Percentiles rank a stretch among this genome's conserved stretches.
phyloP scores from a whole-genome alignment of 2,113 vertebrate genomes.

The Struthio camelus region DNA sequence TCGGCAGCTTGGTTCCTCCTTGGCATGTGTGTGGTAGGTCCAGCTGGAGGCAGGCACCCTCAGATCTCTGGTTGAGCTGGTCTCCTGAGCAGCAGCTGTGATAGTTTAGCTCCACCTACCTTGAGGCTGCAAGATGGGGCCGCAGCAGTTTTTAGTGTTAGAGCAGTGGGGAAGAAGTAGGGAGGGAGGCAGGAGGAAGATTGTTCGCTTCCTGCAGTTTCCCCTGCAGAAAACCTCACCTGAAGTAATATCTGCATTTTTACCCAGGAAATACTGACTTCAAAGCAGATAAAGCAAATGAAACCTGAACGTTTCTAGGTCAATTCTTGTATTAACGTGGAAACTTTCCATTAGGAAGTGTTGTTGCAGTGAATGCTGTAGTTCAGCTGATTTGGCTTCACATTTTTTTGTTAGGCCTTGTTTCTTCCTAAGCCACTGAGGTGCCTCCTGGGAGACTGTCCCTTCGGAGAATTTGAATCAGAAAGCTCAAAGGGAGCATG shows the following conservation, averaged over 20 bases:
- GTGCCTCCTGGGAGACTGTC: neutral
- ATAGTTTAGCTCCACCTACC: neutral
- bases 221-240: neutral
- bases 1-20: neutral
- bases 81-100: slow-evolving; percentile 16
- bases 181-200: neutral
- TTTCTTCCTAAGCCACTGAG: neutral
- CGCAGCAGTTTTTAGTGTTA: neutral
- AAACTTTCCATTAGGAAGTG: neutral
- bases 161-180: neutral
- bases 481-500: neutral
- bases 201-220: neutral
- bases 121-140: neutral
- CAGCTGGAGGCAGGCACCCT: neutral
- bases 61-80: neutral
- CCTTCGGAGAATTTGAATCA: neutral
- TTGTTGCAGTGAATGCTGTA: neutral
- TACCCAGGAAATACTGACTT: neutral
- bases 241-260: slow-evolving; percentile 3
- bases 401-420: neutral
- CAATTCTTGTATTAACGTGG: neutral
- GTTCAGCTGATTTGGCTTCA: neutral
- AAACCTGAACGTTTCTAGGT: neutral
- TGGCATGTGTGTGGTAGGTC: neutral
- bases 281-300: neutral